phyloP scores from a whole-genome alignment of 2,888 invertebrate genomes.

The Apoda limacodes region DNA sequence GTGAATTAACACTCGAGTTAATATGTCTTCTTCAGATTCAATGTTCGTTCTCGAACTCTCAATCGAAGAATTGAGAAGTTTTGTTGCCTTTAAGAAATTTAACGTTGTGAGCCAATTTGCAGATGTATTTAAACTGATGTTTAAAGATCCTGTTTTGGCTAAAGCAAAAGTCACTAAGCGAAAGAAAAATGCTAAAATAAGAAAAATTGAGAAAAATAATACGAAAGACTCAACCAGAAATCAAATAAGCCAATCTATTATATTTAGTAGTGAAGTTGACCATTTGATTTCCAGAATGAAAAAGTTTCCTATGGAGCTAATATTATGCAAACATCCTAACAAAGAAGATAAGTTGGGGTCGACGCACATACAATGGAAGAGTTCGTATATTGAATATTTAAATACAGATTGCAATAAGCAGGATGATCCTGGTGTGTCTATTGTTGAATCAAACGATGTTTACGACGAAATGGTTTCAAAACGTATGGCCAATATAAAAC shows the following conservation, averaged over 20 bases:
- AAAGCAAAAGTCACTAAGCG: conserved; percentile 12
- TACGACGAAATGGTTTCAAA: conserved; percentile 38
- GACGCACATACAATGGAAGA: conserved; percentile 38
- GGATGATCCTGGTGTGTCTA: conserved; percentile 23
- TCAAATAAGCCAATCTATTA: conserved; percentile 26
- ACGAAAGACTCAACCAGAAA: conserved; percentile 19
- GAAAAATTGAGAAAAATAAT: conserved; percentile 22
- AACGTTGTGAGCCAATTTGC: conserved; percentile 36
- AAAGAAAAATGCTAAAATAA: conserved; percentile 24
- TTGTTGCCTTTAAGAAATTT: conserved; percentile 31
- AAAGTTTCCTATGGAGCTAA: conserved; percentile 38
- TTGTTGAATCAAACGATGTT: conserved; percentile 31
- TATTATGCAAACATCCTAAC: conserved; percentile 30
- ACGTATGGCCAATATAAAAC: conserved; percentile 36
- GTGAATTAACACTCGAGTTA: conserved; percentile 9
- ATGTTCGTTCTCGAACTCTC: conserved; percentile 49
- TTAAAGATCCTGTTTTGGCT: conserved; percentile 29
- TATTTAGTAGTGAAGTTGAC: conserved; percentile 28
- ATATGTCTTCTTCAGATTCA: conserved; percentile 47
- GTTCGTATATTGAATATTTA: conserved; percentile 33
- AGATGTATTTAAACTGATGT: conserved; percentile 37
- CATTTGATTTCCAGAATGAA: conserved; percentile 36
- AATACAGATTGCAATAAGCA: conserved; percentile 21
- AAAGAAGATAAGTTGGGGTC: conserved; percentile 32
- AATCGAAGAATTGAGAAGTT: conserved; percentile 37